Evolutionary conservation across 2,888 invertebrate species (phyloP).

Genomic region (Eilema caniola): DNA sequence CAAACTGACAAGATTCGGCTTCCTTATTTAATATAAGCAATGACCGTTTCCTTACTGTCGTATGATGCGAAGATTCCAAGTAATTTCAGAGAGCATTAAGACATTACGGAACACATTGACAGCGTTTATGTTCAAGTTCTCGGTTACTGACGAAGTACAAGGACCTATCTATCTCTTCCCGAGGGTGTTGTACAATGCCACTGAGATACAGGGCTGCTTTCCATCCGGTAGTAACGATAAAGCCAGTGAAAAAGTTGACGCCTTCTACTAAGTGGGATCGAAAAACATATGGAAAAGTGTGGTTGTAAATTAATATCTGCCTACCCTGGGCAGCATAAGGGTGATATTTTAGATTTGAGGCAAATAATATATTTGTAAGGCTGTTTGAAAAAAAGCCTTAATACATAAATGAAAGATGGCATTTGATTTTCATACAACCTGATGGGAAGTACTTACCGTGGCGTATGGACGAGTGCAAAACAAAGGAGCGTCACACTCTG

Average conservation of each 20-base stretch:
- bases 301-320: too few relatives aligned
- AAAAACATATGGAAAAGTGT: too few relatives aligned
- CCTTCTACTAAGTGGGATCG: neutral
- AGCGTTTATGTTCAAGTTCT: constrained; percentile 34
- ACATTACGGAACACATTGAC: constrained; percentile 43
- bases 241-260: neutral
- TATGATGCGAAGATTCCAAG: constrained; percentile 32
- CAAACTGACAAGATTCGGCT: constrained; percentile 55
- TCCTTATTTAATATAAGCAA: constrained; percentile 61
- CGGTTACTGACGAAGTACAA: neutral
- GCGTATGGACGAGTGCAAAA: too few relatives aligned
- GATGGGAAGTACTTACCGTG: too few relatives aligned
- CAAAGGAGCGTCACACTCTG: too few relatives aligned
- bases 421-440: too few relatives aligned
- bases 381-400: neutral
- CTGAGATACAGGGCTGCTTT: neutral
- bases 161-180: neutral
- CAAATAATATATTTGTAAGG: neutral
- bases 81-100: constrained; percentile 48
- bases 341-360: too few relatives aligned
- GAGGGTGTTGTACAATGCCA: neutral
- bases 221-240: neutral
- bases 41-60: constrained; percentile 47
- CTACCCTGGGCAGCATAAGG: too few relatives aligned
- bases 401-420: neutral